These are phyloP conservation scores for Amphimallon solstitiale DNA, from an alignment of 2,888 invertebrate species.

Conservation along the genomic window DNA sequence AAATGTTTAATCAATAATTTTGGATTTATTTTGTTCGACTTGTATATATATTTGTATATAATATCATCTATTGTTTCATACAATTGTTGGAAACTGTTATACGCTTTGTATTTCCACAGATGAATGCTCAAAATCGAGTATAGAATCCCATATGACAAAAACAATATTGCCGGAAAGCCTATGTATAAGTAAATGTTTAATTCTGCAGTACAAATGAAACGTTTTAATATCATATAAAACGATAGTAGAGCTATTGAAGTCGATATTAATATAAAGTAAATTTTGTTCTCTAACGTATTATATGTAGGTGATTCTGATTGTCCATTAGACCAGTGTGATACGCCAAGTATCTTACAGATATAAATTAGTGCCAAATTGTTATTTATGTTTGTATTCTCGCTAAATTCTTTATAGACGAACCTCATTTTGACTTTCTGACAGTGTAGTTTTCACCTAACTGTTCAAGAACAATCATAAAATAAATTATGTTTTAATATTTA, in stretches of 20 bases:
- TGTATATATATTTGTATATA: not conserved
- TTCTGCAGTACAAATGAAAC: no score
- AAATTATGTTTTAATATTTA: no score
- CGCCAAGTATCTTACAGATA: not conserved
- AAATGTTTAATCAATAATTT: not conserved
- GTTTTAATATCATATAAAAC: not conserved
- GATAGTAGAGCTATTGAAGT: not conserved
- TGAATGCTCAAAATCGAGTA: not conserved
- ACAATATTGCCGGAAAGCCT: not conserved
- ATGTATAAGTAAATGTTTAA: not conserved
- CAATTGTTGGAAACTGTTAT: not conserved
- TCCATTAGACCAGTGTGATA: not conserved
- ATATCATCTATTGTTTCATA: not conserved
- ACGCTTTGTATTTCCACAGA: constrained; percentile 1
- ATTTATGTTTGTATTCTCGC: not conserved
- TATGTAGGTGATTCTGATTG: not conserved
- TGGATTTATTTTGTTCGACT: not conserved
- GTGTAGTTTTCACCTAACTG: no score
- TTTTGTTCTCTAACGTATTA: not conserved
- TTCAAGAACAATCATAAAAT: no score
- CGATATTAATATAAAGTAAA: not conserved
- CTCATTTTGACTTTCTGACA: not conserved
- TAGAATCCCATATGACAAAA: not conserved
- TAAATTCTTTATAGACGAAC: not conserved
- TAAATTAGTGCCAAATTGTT: not conserved